Percentiles rank a stretch among this genome's conserved stretches.
Conservation (phyloP, 2,888 invertebrate species). For the Gandaritis pyraliata region DNA sequence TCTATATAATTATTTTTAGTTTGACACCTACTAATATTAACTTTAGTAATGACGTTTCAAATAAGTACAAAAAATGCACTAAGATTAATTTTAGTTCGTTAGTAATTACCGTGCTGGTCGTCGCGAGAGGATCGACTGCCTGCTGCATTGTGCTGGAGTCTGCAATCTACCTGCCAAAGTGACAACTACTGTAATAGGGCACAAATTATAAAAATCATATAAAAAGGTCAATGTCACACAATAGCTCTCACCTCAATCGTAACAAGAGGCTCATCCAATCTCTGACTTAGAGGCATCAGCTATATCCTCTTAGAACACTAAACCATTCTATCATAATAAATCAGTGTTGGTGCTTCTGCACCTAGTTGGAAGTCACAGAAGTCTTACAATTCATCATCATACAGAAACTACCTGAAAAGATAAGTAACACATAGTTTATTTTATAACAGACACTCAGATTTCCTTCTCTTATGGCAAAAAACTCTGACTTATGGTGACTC, state of each 20-base stretch:
- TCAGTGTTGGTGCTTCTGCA: slow-evolving; percentile 74
- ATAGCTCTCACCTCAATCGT: slow-evolving; percentile 81
- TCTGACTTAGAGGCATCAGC: slow-evolving; percentile 85
- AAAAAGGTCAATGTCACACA: slow-evolving; percentile 37
- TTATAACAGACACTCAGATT: too few relatives aligned
- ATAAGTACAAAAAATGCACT: too few relatives aligned
- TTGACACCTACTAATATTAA: too few relatives aligned
- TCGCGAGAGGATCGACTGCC: slow-evolving; percentile 82
- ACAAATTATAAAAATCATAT: slow-evolving; percentile 19
- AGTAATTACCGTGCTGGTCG: slow-evolving; percentile 78
- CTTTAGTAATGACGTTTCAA: too few relatives aligned
- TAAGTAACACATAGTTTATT: slow-evolving; percentile 3
- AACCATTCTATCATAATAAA: slow-evolving; percentile 81
- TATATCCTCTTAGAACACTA: slow-evolving; percentile 78
- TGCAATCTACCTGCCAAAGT: slow-evolving; percentile 83
- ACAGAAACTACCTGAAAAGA: slow-evolving; percentile 70
- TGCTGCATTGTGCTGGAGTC: slow-evolving; percentile 85
- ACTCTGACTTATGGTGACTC: too few relatives aligned
- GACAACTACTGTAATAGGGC: slow-evolving; percentile 65
- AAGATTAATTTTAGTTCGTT: too few relatives aligned
- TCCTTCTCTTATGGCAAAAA: too few relatives aligned
- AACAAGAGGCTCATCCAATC: slow-evolving; percentile 83
- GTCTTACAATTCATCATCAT: slow-evolving; percentile 69
- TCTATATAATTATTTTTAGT: too few relatives aligned
- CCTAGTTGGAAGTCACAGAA: slow-evolving; percentile 69